A percentile compares a stretch with the other conserved stretches of the same genome.
phyloP scores from a whole-genome alignment of 53 echinoderm and acorn worm genomes.

The Paracentrotus lividus region DNA sequence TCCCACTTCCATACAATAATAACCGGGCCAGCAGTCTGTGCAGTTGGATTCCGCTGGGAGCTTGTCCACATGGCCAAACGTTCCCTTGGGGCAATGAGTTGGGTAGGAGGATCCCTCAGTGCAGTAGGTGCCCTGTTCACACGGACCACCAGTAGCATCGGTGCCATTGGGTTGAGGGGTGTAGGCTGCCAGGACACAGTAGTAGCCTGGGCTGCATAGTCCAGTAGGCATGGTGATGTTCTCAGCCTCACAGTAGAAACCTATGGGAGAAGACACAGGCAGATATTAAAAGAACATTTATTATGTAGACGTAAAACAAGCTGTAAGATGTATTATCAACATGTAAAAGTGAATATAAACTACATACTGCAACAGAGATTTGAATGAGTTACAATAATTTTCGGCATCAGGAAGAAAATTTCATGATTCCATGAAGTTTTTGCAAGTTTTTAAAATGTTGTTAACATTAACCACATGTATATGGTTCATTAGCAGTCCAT shows the following conservation, averaged over 20 bases:
- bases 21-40: constrained; percentile 90
- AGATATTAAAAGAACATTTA: too few species aligned
- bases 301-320: too few species aligned
- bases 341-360: too few species aligned
- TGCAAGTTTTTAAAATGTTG: too few species aligned
- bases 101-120: constrained; percentile 90
- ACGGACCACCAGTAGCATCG: constrained; percentile 91
- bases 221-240: constrained; percentile 91
- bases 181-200: constrained; percentile 88
- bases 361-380: too few species aligned
- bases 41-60: constrained; percentile 84
- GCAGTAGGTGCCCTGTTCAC: constrained; percentile 97
- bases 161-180: constrained; percentile 91
- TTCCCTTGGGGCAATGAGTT: constrained; percentile 93
- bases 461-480: too few species aligned
- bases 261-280: constrained; percentile 38
- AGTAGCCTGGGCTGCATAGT: constrained; percentile 87
- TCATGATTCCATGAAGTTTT: too few species aligned
- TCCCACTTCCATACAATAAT: constrained; percentile 90
- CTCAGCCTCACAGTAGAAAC: constrained; percentile 94
- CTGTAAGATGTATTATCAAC: too few species aligned
- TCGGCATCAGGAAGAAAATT: too few species aligned
- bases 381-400: too few species aligned
- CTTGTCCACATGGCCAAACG: constrained; percentile 87
- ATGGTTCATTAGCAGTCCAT: too few species aligned